Base-by-base conservation (phyloP, 23 tunicate species). In the Halocynthia roretzi region DNA sequence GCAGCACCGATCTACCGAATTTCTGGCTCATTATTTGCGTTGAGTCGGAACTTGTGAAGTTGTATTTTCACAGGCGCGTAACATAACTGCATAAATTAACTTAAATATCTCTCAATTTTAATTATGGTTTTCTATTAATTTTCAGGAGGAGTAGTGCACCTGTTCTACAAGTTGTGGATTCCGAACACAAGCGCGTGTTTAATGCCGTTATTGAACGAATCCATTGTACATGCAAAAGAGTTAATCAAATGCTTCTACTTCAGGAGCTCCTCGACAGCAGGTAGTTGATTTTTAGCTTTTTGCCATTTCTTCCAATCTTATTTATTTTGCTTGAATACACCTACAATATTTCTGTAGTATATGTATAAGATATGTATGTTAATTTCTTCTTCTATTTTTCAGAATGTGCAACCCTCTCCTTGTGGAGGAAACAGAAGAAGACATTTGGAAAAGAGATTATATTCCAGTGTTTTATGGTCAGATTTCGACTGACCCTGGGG, bases 371-470 rank as follows among this genome's bases (percentile, higher is more conserved):
- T 31, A 31, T 31, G 44, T 0, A 31, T 31, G 44, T 31, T 60
- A 60, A 60, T 15, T 60, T 11, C 11, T 21, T n/a, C 5, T 19
- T 15, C 19, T 21, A n/a, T 67, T 51, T 48, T 51, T 70, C 53
- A 74, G 78, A 74, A 49, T 72, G 72, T 86, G 92, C 55, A 86
- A 86, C 53, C 68, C 81, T 0, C 75, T 92, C 72, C 84, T 92
- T 53, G 86, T 92, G 5, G 98, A 92, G 78, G 90, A 86, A 53
- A 50, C 98, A n/a, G 83, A 79, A 20, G 98, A 92, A 78, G 85
- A 86, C 44, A 86, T 92, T 6, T 92, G 98, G 98, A 83, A 75
- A 10, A 71, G 61, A 19, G 83, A 84, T 61, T 21, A 80, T 74
- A 62, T 54, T 54, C 56, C 14, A 10, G 5, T 21, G 19, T 54